A percentile compares a stretch with the other conserved stretches of the same genome.
Conservation (phyloP, 2,888 invertebrate species). For the Microctonus aethiopoides region DNA sequence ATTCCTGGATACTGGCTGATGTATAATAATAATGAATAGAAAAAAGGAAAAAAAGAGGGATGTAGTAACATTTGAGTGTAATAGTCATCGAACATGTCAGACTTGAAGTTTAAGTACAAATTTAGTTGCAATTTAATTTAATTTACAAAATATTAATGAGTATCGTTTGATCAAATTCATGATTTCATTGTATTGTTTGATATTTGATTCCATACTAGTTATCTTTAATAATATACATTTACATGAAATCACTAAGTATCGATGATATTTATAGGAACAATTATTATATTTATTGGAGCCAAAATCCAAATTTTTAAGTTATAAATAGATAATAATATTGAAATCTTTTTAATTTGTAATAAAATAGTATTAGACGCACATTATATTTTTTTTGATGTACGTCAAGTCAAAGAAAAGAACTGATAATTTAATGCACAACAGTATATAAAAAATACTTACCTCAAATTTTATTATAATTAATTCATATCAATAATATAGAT, state of each 20-base stretch:
- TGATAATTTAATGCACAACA: background rate
- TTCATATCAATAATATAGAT: constrained; percentile 28
- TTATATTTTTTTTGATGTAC: background rate
- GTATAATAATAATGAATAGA: constrained; percentile 49
- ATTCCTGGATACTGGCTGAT: constrained; percentile 64
- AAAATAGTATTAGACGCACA: background rate
- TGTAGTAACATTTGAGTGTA: background rate
- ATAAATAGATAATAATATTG: background rate
- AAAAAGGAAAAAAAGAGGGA: background rate
- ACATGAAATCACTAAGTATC: no score
- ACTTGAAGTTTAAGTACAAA: background rate
- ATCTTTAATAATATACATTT: no score
- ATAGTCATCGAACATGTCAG: background rate
- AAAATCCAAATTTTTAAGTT: background rate
- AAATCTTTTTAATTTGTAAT: background rate
- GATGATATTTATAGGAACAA: no score
- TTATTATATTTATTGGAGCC: background rate
- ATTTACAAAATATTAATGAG: no score
- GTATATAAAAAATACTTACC: background rate
- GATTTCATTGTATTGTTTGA: no score
- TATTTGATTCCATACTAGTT: no score
- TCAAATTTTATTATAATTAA: constrained; percentile 5
- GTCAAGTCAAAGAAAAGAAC: background rate
- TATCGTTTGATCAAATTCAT: no score
- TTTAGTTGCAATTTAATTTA: background rate